Base-by-base conservation (phyloP, 2,113 vertebrate species). In the Nesogale talazaci region DNA sequence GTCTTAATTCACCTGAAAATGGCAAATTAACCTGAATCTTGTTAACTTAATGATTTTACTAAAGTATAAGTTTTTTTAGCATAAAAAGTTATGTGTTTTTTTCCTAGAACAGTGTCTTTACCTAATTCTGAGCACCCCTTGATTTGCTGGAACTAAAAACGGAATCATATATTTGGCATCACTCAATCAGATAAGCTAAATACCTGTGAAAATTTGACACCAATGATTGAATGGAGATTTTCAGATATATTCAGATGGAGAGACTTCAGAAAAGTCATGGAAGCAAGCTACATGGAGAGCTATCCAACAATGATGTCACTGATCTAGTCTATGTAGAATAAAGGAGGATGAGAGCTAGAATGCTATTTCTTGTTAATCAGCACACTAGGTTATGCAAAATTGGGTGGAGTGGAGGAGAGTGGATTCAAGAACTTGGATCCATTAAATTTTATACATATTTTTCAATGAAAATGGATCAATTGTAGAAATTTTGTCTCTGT, bases 141-240 rank as follows among this genome's bases (percentile, higher is more conserved):
- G 72, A 91, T 92, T 81, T 88, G 23, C 31, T 57, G n/a, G 23
- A 81, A 16, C 76, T 72, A 93, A 34, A 42, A 93, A 38, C 2
- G 65, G 29, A 88, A 81, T 92, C 34, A 40, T 6, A 63, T 5
- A 27, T 84, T 88, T 72, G 67, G 15, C 2, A 65, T 14, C 17
- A 65, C n/a, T 81, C 83, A n/a, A 3, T 90, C 46, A 88, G n/a
- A 42, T 14, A 90, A 84, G 34, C 1, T 25, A 87, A 95, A 72
- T 63, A 10, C 74, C 31, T 56, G 22, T 16, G n/a, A 15, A 83
- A 34, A 67, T 46, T 40, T 38, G 83, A 94, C 77, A 79, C 19
- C 23, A 40, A 31, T 65, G 38, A 77, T 72, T 86, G 72, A 65
- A 22, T 23, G 1, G 74, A 76, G 36, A 92, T 94, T 61, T 83